Evolutionary conservation across 2,797 vertebrate species (phyloP).

Genomic region (Arnoldichthys spilopterus): DNA sequence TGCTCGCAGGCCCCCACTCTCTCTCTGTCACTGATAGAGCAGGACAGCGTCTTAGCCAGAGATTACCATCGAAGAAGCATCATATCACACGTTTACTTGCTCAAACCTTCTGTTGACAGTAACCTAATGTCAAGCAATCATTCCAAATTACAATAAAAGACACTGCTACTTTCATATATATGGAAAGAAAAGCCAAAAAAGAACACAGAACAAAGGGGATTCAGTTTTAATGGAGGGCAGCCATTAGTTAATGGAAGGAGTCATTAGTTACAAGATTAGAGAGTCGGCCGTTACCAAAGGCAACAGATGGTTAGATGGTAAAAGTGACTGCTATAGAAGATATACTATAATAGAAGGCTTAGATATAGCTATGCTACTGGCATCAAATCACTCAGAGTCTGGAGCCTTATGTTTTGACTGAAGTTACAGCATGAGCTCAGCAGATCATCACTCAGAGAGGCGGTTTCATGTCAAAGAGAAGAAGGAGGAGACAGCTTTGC

Average conservation of each 20-base stretch:
- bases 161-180: neutral
- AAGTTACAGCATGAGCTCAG: conserved; percentile 60
- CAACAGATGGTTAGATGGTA: conserved; percentile 9
- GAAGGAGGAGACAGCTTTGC: neutral
- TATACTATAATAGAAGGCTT: neutral
- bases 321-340: conserved; percentile 13
- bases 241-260: neutral
- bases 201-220: neutral
- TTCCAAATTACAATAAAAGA: conserved; percentile 4
- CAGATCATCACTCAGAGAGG: conserved; percentile 51
- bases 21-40: conserved; percentile 60
- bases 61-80: conserved; percentile 52
- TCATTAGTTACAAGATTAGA: neutral
- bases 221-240: neutral
- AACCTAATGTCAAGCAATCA: neutral
- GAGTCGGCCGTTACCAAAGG: neutral
- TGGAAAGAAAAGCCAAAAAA: neutral
- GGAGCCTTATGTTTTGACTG: conserved; percentile 47
- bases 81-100: neutral
- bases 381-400: conserved; percentile 14
- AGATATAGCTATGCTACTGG: neutral
- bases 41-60: conserved; percentile 49
- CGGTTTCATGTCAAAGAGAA: conserved; percentile 36
- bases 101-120: neutral
- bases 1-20: conserved; percentile 18